Base-by-base conservation (phyloP, 1,140 invertebrate species). In the Archivesica marissinica region DNA sequence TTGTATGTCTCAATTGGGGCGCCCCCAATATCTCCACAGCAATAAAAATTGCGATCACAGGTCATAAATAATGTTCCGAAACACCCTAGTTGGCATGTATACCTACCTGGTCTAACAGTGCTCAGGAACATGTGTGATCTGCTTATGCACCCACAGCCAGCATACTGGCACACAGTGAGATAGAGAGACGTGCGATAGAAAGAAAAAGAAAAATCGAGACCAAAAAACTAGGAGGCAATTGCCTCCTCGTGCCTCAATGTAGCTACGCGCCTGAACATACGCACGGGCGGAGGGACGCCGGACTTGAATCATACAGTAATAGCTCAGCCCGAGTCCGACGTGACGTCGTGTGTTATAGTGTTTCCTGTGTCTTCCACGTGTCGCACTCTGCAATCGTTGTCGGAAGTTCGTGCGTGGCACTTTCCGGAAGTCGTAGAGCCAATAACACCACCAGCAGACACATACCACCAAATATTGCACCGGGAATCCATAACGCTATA, bases 381-480 rank as follows among this genome's bases (percentile, higher is more conserved):
- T 82, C 68, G 25, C 44, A 56, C 30, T 82, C 79, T 6, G 66
- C 79, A 59, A 82, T 70, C 1, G 79, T 82, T 59, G 50, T 41
- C 17, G 79, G 79, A 17, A 82, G 68, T 52, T 82, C 79, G 28
- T 82, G 68, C 0, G 30, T 72, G 30, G 66, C 68, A n/a, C 66
- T 82, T 52, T 82, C 79, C 68, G 79, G 79, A 38, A 82, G 79
- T 41, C 79, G 44, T 23, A 82, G 15, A 20, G 66, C 66, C 47
- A 82, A 35, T 1, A 82, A 13, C 2, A 44, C 39, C 13, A 82
- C 79, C 2, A 82, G 25, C 2, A 82, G 35, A 74, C 79, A 82
- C 79, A 82, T 82, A 23, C 20, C 39, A 33, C 66, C 64, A 47
- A 82, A 82, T 39, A 82, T 82, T 20, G 79, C 79, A 3, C 79